Evolutionary conservation across 2,113 vertebrate species (phyloP), one percentile per base, ranked within the genome.

Genomic region (Copsychus sechellarum): DNA sequence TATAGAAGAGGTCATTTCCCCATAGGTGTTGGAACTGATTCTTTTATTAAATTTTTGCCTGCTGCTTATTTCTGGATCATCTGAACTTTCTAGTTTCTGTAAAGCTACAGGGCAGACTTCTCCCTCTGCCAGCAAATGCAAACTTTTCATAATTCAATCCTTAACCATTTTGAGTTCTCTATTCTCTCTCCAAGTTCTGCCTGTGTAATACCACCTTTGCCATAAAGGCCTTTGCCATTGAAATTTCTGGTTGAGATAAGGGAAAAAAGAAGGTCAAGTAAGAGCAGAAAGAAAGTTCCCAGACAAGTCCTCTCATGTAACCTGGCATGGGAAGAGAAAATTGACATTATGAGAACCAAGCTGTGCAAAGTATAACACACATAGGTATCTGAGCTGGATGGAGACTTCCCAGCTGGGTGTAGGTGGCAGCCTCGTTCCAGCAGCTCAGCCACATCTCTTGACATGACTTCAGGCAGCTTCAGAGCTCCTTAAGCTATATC

Each of bases 321-420:
- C 23, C 54, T 42, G 22, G 8, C 12, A 66, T 58, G 28, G 45
- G n/a, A 38, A 88, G 38, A 31, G 40, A 88, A 61, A 33, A 23
- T 5, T 69, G 31, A 7, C 9, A 6, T 61, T 60, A 0, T 26
- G 43, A 72, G 47, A 56, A 50, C 11, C 0, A 2, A 47, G 18
- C 29, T 48, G 17, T 47, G 29, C 48, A 34, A 90, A 67, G 20
- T 15, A 11, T 9, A 71, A 26, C 34, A 17, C 8, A 9, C 6
- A 2, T 8, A 4, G 12, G 2, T 22, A n/a, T 12, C 10, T 45
- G 45, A 64, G 34, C 33, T 56, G 51, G 29, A 28, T 3, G 21
- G 36, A 74, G 62, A n/a, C 33, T 71, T 56, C 29, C 36, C 19
- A 60, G 22, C 40, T 60, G 50, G 40, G 7, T 72, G 8, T 26